phyloP scores from a whole-genome alignment of 1,140 invertebrate genomes.

The Saccostrea cuccullata region DNA sequence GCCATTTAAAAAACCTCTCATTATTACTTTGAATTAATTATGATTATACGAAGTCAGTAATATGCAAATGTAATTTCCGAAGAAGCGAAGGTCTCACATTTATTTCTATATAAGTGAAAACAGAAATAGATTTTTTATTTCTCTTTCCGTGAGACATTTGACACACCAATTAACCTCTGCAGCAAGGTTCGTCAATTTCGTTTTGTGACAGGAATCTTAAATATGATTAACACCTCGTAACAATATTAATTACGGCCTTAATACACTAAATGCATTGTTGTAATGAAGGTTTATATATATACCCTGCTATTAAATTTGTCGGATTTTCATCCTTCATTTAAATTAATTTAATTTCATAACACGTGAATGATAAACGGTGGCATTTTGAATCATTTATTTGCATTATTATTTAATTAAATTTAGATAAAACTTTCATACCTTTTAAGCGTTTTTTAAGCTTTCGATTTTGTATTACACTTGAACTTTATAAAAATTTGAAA shows the following conservation, averaged over 20 bases:
- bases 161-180: neutral
- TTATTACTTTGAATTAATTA: neutral
- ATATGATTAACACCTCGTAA: neutral
- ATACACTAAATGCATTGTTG: neutral
- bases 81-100: neutral
- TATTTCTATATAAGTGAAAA: neutral
- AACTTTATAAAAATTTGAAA: neutral
- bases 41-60: neutral
- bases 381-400: neutral
- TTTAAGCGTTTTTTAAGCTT: neutral
- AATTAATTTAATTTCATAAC: neutral
- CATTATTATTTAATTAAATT: neutral
- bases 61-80: neutral
- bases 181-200: neutral
- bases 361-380: neutral
- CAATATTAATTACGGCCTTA: neutral
- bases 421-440: neutral
- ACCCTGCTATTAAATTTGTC: neutral
- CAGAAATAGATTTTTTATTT: conserved; percentile 12
- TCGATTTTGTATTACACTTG: neutral
- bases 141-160: conserved; percentile 1
- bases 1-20: neutral
- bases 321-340: neutral
- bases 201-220: neutral
- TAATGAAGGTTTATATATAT: neutral